phyloP scores from a whole-genome alignment of 1,140 invertebrate species.

The Euura lappo region DNA sequence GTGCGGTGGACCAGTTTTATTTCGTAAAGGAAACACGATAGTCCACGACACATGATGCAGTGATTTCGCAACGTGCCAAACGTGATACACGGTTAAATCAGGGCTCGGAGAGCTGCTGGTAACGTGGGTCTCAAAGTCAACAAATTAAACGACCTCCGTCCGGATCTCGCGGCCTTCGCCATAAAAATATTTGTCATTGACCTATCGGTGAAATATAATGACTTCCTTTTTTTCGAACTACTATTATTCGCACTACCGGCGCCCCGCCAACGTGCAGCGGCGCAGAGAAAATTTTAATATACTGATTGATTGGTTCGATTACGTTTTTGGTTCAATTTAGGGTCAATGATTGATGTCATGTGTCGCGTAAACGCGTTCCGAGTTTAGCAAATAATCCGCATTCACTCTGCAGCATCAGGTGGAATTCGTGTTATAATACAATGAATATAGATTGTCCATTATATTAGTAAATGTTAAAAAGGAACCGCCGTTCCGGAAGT shows the following conservation, averaged over 20 bases:
- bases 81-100: neutral
- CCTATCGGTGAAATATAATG: neutral
- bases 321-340: neutral
- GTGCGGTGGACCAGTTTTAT: constrained; percentile 10
- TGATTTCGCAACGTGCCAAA: neutral
- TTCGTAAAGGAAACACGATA: constrained; percentile 11
- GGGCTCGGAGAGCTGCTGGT: neutral
- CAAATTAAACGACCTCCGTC: neutral
- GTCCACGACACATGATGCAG: neutral
- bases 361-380: neutral
- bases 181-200: neutral
- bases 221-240: neutral
- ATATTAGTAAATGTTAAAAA: no score
- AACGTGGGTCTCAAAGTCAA: neutral
- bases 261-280: neutral
- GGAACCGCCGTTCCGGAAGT: neutral
- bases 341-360: neutral
- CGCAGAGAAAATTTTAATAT: neutral
- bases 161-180: neutral
- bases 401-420: neutral
- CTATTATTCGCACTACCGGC: neutral
- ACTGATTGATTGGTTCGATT: neutral
- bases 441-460: no score
- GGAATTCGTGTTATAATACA: no score
- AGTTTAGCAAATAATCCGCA: neutral